A percentile compares a stretch with the other conserved stretches of the same genome.
phyloP scores from a whole-genome alignment of 2,113 vertebrate genomes.

The Gadus chalcogrammus region DNA sequence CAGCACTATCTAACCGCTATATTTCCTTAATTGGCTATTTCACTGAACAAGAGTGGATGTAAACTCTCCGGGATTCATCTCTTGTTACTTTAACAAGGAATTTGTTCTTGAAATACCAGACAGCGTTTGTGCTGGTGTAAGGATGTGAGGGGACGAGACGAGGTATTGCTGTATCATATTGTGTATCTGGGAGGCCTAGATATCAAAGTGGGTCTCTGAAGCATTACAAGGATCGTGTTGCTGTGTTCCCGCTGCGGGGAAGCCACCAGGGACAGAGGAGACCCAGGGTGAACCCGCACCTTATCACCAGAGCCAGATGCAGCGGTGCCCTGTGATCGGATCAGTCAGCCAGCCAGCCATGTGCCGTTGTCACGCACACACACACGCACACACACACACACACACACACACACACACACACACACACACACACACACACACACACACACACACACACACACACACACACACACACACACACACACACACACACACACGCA shows the following conservation, averaged over 20 bases:
- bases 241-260: constrained; percentile 40
- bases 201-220: constrained; percentile 58
- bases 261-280: constrained; percentile 49
- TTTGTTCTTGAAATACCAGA: constrained; percentile 41
- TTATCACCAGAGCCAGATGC: constrained; percentile 66
- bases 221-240: constrained; percentile 52
- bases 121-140: neutral
- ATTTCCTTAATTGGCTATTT: constrained; percentile 43
- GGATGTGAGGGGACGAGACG: neutral
- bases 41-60: constrained; percentile 20
- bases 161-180: constrained; percentile 13
- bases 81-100: constrained; percentile 25
- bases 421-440: neutral
- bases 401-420: neutral
- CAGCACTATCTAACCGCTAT: too few relatives aligned
- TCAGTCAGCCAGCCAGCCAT: constrained; percentile 42
- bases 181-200: constrained; percentile 39
- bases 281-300: constrained; percentile 49
- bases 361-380: neutral
- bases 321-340: constrained; percentile 42
- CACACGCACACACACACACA: too few relatives aligned
- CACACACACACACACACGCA: too few relatives aligned
- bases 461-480: too few relatives aligned
- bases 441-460: neutral
- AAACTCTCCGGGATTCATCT: constrained; percentile 26